Evolutionary conservation across 1,140 invertebrate genomes (phyloP).

Genomic region (Drosophila watanabei): DNA sequence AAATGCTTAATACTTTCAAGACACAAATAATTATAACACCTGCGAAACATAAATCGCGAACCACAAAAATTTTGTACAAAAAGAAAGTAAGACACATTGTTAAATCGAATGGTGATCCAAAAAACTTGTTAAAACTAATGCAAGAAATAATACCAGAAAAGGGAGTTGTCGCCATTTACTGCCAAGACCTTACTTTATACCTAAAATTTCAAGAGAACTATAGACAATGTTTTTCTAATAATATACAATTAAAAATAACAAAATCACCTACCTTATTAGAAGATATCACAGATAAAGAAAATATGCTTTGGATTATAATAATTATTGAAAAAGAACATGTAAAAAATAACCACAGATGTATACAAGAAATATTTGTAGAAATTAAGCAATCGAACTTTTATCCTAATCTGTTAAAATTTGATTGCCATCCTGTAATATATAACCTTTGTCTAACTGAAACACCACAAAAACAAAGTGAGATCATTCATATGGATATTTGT

Average conservation of each 20-base stretch:
- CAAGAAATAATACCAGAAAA: neutral
- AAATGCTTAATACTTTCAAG: conserved; percentile 16
- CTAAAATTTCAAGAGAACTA: neutral
- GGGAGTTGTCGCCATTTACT: neutral
- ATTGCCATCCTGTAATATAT: too few species aligned
- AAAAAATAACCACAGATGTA: neutral
- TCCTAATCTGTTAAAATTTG: neutral
- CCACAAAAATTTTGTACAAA: too few species aligned
- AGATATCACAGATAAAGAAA: neutral
- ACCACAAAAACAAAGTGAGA: too few species aligned
- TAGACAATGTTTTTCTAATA: neutral
- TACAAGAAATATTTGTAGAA: neutral
- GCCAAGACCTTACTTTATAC: neutral
- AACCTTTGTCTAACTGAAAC: too few species aligned
- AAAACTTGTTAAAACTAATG: neutral
- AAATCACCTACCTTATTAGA: neutral
- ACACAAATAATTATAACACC: neutral
- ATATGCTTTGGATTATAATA: neutral
- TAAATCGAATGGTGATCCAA: too few species aligned
- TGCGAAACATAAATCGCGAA: neutral
- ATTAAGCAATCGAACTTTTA: neutral
- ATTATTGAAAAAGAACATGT: neutral
- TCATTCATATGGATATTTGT: too few species aligned
- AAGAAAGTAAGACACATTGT: too few species aligned
- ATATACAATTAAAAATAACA: neutral